These are phyloP conservation scores for Lasius fuliginosus DNA, from an alignment of 2,888 invertebrate genomes.

Conservation along the genomic window DNA sequence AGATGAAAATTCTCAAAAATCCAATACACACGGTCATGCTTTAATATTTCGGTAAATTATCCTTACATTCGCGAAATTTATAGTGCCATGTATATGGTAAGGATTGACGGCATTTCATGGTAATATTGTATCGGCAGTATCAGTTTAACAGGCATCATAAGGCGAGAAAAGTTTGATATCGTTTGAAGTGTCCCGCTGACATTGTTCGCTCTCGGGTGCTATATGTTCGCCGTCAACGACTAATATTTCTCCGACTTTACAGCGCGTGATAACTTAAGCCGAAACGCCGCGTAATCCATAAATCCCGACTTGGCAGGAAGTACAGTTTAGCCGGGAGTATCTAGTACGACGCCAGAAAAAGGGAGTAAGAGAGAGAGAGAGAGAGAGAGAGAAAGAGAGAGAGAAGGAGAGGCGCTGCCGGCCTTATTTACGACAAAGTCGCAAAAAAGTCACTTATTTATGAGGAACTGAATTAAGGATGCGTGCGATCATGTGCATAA, in stretches of 20 bases:
- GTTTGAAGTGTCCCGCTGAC: slow-evolving; percentile 48
- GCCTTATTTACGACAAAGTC: slow-evolving; percentile 53
- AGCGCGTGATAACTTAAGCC: slow-evolving; percentile 57
- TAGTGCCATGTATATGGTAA: not conserved
- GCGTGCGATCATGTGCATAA: slow-evolving; percentile 53
- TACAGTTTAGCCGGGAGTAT: slow-evolving; percentile 52
- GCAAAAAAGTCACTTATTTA: slow-evolving; percentile 53
- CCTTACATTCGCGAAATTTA: not conserved
- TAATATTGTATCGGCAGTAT: slow-evolving; percentile 24
- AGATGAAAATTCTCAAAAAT: slow-evolving; percentile 8
- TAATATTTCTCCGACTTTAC: slow-evolving; percentile 63
- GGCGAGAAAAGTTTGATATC: slow-evolving; percentile 49
- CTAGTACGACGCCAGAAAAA: slow-evolving; percentile 22
- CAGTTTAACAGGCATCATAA: slow-evolving; percentile 49
- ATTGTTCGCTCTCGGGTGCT: slow-evolving; percentile 13
- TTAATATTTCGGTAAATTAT: not conserved
- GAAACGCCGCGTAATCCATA: slow-evolving; percentile 59
- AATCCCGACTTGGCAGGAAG: slow-evolving; percentile 57
- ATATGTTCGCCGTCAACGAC: slow-evolving; percentile 55
- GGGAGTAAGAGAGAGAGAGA: not conserved
- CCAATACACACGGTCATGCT: not conserved
- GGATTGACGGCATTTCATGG: not conserved
- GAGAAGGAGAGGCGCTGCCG: slow-evolving; percentile 31
- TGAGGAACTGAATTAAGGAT: slow-evolving; percentile 56
- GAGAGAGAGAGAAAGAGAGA: not conserved